Percentiles rank a stretch among this genome's conserved stretches.
Conservation (phyloP, 92 coral and sea anemone species). For the Zoanthus gigantus region DNA sequence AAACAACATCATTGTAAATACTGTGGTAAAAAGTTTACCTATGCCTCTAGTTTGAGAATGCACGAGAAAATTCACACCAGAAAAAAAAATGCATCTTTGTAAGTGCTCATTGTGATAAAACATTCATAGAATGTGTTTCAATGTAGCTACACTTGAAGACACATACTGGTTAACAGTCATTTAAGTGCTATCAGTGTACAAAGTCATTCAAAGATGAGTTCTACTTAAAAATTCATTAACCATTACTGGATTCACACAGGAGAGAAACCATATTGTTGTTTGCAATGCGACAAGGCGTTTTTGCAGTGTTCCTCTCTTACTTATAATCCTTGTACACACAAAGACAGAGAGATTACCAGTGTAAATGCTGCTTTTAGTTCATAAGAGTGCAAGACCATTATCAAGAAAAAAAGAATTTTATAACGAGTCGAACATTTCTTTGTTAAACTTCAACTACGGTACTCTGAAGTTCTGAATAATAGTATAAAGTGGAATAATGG, state of each 20-base stretch:
- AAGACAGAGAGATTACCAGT: not conserved
- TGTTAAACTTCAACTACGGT: too few relatives aligned
- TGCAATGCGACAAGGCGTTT: slow-evolving; percentile 12
- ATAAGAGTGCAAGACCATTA: too few relatives aligned
- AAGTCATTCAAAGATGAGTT: slow-evolving; percentile 4
- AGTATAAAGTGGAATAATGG: too few relatives aligned
- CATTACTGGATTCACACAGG: not conserved
- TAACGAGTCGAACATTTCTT: too few relatives aligned
- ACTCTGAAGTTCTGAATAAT: too few relatives aligned
- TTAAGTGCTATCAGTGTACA: not conserved
- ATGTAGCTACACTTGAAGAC: not conserved
- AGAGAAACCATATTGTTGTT: slow-evolving; percentile 12
- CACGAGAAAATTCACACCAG: slow-evolving; percentile 24
- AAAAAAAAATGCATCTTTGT: not conserved
- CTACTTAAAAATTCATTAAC: not conserved
- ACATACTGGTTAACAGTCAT: slow-evolving; percentile 3
- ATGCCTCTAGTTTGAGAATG: slow-evolving; percentile 7
- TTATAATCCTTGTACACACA: not conserved
- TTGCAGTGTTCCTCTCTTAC: not conserved
- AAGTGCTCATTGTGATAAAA: not conserved
- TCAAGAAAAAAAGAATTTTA: too few relatives aligned
- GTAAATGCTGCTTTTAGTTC: too few relatives aligned
- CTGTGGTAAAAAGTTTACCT: not conserved
- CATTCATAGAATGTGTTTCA: not conserved
- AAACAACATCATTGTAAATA: slow-evolving; percentile 8